phyloP scores from a whole-genome alignment of 1,140 invertebrate genomes.

The Apis florea region DNA sequence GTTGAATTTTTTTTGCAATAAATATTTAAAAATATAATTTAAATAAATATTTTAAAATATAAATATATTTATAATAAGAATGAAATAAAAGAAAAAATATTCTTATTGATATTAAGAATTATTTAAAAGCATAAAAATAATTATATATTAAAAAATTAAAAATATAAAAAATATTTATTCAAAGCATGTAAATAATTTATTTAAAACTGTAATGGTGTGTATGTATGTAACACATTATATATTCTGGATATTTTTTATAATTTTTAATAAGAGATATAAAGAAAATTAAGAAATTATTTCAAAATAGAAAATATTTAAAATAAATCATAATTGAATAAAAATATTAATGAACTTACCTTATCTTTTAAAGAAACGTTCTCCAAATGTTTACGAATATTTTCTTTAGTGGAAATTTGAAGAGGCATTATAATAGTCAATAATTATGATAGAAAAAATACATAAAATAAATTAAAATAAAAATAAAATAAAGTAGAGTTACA shows the following conservation, averaged over 20 bases:
- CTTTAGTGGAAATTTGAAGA: conserved; percentile 73
- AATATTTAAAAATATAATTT: background rate
- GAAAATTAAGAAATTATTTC: background rate
- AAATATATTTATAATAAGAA: background rate
- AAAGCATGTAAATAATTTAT: too few species aligned
- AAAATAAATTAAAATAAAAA: too few species aligned
- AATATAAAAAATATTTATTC: too few species aligned
- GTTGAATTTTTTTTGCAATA: background rate
- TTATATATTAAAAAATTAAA: too few species aligned
- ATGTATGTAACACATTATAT: too few species aligned
- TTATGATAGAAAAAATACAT: background rate
- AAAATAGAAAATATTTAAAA: background rate
- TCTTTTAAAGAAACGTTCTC: conserved; percentile 69
- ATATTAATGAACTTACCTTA: conserved; percentile 62
- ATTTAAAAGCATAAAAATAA: too few species aligned
- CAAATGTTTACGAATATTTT: conserved; percentile 70
- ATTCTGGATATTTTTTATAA: background rate
- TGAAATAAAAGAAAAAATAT: background rate
- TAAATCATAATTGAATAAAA: background rate
- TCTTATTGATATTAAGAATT: too few species aligned
- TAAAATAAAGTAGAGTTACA: background rate
- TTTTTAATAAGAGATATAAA: too few species aligned
- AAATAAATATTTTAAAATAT: background rate
- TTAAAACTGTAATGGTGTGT: too few species aligned
- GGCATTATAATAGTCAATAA: conserved; percentile 61